These are phyloP conservation scores for Sylvicola fuscatus DNA, from an alignment of 2,888 invertebrate species.

Conservation along the genomic window DNA sequence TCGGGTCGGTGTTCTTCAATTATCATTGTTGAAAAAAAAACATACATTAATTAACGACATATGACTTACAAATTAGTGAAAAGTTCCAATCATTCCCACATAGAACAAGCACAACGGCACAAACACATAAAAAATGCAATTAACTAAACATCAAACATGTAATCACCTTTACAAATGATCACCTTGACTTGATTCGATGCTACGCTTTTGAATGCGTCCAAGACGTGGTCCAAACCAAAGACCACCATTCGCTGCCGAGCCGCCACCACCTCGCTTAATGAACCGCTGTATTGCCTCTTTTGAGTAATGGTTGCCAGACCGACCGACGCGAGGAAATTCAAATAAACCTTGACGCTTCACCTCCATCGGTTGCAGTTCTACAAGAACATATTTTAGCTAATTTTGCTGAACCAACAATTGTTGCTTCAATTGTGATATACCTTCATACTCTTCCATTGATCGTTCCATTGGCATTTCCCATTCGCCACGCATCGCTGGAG, in stretches of 20 bases:
- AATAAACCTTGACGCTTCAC: slow-evolving; percentile 24
- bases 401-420: background rate
- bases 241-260: slow-evolving; percentile 18
- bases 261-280: slow-evolving; percentile 19
- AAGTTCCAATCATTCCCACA: no score
- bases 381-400: no score
- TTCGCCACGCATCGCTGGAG: slow-evolving; percentile 14
- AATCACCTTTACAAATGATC: slow-evolving; percentile 10
- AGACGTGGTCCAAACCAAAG: slow-evolving; percentile 52
- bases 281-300: slow-evolving; percentile 19
- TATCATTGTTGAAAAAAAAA: no score
- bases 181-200: slow-evolving; percentile 7
- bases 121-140: background rate
- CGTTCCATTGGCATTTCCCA: no score
- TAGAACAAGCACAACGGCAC: background rate
- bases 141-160: slow-evolving; percentile 8
- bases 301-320: slow-evolving; percentile 21
- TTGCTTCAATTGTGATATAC: slow-evolving; percentile 14
- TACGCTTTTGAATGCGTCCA: slow-evolving; percentile 29
- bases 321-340: slow-evolving; percentile 27
- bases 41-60: no score
- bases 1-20: no score
- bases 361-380: slow-evolving; percentile 17
- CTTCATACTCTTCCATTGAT: slow-evolving; percentile 26
- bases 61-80: no score